Percentiles rank a stretch among this genome's conserved stretches.
Conservation (phyloP, 2,113 vertebrate genomes). For the Ceyx margarethae region DNA sequence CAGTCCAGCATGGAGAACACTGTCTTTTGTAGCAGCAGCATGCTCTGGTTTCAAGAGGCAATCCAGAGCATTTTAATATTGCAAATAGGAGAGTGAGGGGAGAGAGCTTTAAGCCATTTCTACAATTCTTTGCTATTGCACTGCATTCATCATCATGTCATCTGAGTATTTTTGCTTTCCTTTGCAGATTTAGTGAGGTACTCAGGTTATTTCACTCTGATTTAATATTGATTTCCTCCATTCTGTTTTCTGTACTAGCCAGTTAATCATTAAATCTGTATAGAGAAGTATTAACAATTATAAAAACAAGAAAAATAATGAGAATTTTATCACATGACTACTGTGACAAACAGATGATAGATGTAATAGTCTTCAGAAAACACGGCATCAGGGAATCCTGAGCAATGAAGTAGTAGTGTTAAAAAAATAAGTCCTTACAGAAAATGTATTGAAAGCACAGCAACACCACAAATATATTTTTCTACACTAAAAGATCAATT, state of each 20-base stretch:
- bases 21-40: neutral
- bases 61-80: neutral
- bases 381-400: neutral
- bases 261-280: neutral
- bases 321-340: neutral
- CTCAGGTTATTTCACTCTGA: neutral
- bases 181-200: neutral
- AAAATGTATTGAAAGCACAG: neutral
- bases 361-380: neutral
- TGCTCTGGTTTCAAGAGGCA: neutral
- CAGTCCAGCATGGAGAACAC: neutral
- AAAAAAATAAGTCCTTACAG: neutral
- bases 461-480: neutral
- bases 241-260: neutral
- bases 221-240: conserved; percentile 24
- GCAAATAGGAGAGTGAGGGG: neutral
- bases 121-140: neutral
- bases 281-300: neutral
- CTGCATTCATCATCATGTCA: neutral
- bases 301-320: neutral
- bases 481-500: neutral
- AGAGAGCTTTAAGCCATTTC: neutral
- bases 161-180: neutral
- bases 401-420: neutral
- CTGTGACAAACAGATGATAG: neutral